phyloP scores from a whole-genome alignment of 2,888 invertebrate species.

The Caenorhabditis becei region DNA sequence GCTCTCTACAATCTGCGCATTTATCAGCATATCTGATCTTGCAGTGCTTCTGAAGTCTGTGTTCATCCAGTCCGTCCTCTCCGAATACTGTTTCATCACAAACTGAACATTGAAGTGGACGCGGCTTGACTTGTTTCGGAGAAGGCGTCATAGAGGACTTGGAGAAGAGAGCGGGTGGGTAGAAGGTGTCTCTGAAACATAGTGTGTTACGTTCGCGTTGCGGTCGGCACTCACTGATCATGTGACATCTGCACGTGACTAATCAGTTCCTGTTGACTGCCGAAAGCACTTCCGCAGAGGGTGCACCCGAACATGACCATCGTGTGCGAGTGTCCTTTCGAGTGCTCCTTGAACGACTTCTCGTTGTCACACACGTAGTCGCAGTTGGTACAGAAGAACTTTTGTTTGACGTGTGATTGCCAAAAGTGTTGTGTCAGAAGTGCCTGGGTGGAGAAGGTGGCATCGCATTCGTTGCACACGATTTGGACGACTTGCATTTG shows the following conservation, averaged over 20 bases:
- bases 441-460: constrained; percentile 7
- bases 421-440: constrained; percentile 42
- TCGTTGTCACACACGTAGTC: constrained; percentile 51
- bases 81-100: constrained; percentile 66
- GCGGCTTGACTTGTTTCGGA: constrained; percentile 21
- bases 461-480: constrained; percentile 56
- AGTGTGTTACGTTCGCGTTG: too few species aligned
- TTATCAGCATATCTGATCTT: constrained; percentile 61
- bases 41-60: constrained; percentile 63
- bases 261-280: constrained; percentile 26
- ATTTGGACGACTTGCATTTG: constrained; percentile 50
- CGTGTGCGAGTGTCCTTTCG: constrained; percentile 50
- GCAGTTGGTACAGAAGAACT: constrained; percentile 56
- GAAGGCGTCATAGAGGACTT: neutral
- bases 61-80: constrained; percentile 68
- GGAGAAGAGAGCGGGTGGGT: neutral
- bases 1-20: constrained; percentile 66
- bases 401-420: constrained; percentile 49
- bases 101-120: constrained; percentile 63
- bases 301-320: constrained; percentile 53
- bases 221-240: constrained; percentile 49
- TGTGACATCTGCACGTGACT: constrained; percentile 66
- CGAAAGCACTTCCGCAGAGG: constrained; percentile 50
- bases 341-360: constrained; percentile 64
- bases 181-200: constrained; percentile 40